These are phyloP conservation scores for Crax fasciolata DNA, from an alignment of 2,797 vertebrate genomes.

Conservation along the genomic window DNA sequence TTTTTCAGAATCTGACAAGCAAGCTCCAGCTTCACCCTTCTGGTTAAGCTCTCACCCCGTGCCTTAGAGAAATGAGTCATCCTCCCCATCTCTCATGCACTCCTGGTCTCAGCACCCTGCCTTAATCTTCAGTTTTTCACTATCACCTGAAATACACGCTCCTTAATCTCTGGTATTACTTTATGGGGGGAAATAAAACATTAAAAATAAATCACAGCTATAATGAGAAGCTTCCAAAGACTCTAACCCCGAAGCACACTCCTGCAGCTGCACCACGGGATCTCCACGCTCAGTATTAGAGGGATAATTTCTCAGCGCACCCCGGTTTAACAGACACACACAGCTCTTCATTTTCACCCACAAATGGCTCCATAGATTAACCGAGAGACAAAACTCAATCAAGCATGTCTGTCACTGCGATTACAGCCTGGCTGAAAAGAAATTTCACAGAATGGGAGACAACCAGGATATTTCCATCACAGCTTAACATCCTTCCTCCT, in stretches of 20 bases:
- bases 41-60: conserved; percentile 22
- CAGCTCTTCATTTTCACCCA: conserved; percentile 58
- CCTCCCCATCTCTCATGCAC: conserved; percentile 1
- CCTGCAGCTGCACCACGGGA: conserved; percentile 31
- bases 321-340: conserved; percentile 24
- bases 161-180: conserved; percentile 57
- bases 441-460: conserved; percentile 58
- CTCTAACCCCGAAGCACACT: conserved; percentile 35
- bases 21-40: conserved; percentile 35
- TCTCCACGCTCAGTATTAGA: conserved; percentile 9
- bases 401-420: conserved; percentile 53
- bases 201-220: conserved; percentile 64
- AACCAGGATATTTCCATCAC: not conserved
- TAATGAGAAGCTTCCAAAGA: conserved; percentile 58
- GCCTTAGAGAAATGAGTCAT: conserved; percentile 66
- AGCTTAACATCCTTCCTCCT: conserved; percentile 36
- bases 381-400: conserved; percentile 69
- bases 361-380: conserved; percentile 67
- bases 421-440: conserved; percentile 64
- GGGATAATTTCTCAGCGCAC: conserved; percentile 43
- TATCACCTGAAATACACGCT: conserved; percentile 53
- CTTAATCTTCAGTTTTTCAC: conserved; percentile 55
- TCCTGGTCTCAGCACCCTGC: not conserved
- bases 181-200: not conserved
- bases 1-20: conserved; percentile 67